Percentiles rank a stretch among this genome's conserved stretches.
Conservation (phyloP, 37 sponge, comb jelly and placozoan genomes). For the Hormiphora californensis region DNA sequence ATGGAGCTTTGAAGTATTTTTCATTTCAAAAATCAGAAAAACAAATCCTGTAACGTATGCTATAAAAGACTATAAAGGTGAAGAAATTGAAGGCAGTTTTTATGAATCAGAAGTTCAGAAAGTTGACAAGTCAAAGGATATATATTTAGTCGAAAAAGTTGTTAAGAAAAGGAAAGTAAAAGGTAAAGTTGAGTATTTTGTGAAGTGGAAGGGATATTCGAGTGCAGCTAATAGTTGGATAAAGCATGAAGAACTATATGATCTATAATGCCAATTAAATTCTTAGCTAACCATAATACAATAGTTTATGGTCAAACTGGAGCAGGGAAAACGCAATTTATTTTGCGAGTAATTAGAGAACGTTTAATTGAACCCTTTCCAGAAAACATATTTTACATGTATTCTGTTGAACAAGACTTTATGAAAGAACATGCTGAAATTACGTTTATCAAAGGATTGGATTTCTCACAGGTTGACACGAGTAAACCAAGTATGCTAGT, state of each 20-base stretch:
- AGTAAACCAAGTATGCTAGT: background rate
- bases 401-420: slow-evolving; percentile 6
- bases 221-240: background rate
- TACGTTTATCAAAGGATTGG: slow-evolving; percentile 13
- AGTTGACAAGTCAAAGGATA: background rate
- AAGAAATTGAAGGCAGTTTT: background rate
- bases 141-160: background rate
- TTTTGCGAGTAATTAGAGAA: background rate
- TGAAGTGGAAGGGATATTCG: slow-evolving; percentile 2
- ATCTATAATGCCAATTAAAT: background rate
- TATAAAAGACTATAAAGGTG: background rate
- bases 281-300: background rate
- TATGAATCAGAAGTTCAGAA: slow-evolving; percentile 5
- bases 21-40: background rate
- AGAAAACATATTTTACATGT: slow-evolving; percentile 24
- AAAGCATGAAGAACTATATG: background rate
- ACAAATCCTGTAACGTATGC: slow-evolving; percentile 7
- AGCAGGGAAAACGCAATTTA: background rate
- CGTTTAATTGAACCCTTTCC: background rate
- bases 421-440: slow-evolving; percentile 33
- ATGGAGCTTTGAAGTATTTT: slow-evolving; percentile 11
- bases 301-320: background rate
- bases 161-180: background rate
- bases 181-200: background rate
- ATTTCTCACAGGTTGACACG: background rate